Percentiles rank a stretch among this genome's conserved stretches.
These are phyloP conservation scores for Drosophila seguyi DNA, from an alignment of 1,140 invertebrate species.

Conservation along the genomic window DNA sequence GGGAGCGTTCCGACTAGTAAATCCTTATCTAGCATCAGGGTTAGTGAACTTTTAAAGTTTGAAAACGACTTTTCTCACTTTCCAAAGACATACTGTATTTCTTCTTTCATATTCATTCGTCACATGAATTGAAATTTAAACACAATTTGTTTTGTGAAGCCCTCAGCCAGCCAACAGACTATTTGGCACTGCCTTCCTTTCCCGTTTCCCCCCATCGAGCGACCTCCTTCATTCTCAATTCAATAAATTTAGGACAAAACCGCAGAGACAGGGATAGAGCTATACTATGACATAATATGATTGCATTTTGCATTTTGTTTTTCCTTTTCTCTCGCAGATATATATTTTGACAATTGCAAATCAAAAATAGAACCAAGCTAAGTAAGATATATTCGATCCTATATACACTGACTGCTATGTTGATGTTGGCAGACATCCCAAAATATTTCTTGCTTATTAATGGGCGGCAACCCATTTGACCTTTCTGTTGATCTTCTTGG, in stretches of 20 bases:
- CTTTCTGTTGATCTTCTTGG: slow-evolving; percentile 23
- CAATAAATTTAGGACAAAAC: slow-evolving; percentile 30
- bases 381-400: slow-evolving; percentile 30
- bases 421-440: slow-evolving; percentile 54
- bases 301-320: slow-evolving; percentile 43
- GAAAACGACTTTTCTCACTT: background rate
- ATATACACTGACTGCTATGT: slow-evolving; percentile 6
- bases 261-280: background rate
- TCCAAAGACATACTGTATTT: slow-evolving; percentile 3
- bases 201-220: background rate
- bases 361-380: slow-evolving; percentile 52
- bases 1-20: background rate
- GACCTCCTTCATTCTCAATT: background rate
- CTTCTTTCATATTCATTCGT: slow-evolving; percentile 13
- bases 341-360: slow-evolving; percentile 26
- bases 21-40: background rate
- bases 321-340: background rate
- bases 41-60: background rate
- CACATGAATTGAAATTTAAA: slow-evolving; percentile 24
- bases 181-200: slow-evolving; percentile 10
- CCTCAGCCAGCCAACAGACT: slow-evolving; percentile 17
- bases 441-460: slow-evolving; percentile 66
- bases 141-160: slow-evolving; percentile 7
- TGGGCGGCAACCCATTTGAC: slow-evolving; percentile 27
- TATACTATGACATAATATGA: slow-evolving; percentile 44